Evolutionary conservation across 1,140 invertebrate species (phyloP), one percentile per base, ranked within the genome.

Genomic region (Homalodisca vitripennis): DNA sequence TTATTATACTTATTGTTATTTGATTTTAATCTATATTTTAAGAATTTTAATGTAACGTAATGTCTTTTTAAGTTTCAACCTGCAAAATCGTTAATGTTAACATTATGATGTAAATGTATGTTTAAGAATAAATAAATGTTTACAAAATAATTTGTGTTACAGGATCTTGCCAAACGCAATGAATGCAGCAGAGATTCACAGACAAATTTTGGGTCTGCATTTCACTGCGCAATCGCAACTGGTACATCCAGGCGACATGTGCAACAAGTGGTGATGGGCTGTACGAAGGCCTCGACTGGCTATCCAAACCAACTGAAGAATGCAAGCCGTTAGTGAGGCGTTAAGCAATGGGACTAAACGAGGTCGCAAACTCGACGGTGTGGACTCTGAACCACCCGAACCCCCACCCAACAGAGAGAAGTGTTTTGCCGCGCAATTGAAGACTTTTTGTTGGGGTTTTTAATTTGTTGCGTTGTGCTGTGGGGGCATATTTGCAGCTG

Each of bases 251-350:
- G 83, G 94, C 95, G 62, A 98, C 97, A 29, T 98, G 97, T 83
- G 97, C 97, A 71, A 99, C 97, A 22, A 93, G 94, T 80, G 97
- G 97, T 30, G 90, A 97, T 77, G 97, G 97, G 17, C 85, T 99
- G 0, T 99, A 99, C 75, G 97, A 99, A 83, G 97, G 97, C 41
- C 86, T 99, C 47, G 97, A 98, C 81, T 98, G 97, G 96, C 86
- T 98, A 53, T 97, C 94, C 73, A 98, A n/a, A 96, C 80, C 94
- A 98, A 85, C 83, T 98, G 32, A 74, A 74, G 60, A 74, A 74
- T 64, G 73, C 73, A 20, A 74, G 72, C 66, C 73, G 73, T 69
- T 74, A 74, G 68, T 62, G 55, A 20, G 57, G n/a, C n/a, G n/a
- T n/a, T n/a, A n/a, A n/a, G n/a, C n/a, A n/a, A n/a, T n/a, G 29